Conservation (phyloP, 2,113 vertebrate species). For the Rafetus swinhoei region DNA sequence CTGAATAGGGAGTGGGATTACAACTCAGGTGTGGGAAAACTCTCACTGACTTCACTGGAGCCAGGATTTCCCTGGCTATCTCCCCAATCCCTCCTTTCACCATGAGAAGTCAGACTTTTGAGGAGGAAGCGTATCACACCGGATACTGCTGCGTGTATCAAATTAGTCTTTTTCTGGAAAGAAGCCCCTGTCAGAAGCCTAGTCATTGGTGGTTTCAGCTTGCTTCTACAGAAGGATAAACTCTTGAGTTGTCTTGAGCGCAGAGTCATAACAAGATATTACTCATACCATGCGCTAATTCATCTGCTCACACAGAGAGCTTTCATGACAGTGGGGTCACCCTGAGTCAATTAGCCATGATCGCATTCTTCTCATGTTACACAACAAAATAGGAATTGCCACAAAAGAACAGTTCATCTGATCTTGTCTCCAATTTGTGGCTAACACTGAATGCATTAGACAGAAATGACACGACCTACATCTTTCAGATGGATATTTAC, state of each 20-base stretch:
- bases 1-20: background rate
- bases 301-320: constrained; percentile 49
- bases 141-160: background rate
- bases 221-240: constrained; percentile 42
- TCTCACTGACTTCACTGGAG: background rate
- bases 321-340: constrained; percentile 68
- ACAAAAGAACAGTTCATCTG: constrained; percentile 12
- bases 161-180: constrained; percentile 39
- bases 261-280: constrained; percentile 61
- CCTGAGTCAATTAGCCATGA: constrained; percentile 68
- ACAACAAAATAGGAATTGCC: constrained; percentile 48
- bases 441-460: constrained; percentile 10
- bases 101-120: background rate
- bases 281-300: constrained; percentile 54
- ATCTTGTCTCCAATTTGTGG: constrained; percentile 44
- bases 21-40: background rate
- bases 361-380: constrained; percentile 53
- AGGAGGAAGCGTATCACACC: background rate
- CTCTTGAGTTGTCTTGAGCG: constrained; percentile 39
- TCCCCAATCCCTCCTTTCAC: background rate
- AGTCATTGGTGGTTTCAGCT: constrained; percentile 37
- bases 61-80: background rate
- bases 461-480: background rate
- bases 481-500: background rate
- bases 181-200: constrained; percentile 36